phyloP scores from a whole-genome alignment of 2,888 invertebrate genomes.

The Catotricha subobsoleta region DNA sequence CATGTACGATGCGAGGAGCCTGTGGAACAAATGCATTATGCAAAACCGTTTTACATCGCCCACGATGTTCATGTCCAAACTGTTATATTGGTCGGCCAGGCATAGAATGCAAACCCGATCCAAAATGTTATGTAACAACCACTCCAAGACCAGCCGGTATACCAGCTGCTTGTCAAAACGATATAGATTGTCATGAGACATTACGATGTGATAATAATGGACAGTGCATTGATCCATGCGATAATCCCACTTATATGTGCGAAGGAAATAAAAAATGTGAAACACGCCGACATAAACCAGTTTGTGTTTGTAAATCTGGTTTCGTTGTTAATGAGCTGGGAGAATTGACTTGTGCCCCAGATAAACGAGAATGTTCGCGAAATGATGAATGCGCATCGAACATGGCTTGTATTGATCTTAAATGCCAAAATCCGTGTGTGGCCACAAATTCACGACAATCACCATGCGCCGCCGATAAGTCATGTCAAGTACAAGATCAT shows the following conservation, averaged over 20 bases:
- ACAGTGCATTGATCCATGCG: slow-evolving; percentile 67
- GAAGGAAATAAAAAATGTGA: slow-evolving; percentile 72
- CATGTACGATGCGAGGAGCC: slow-evolving; percentile 71
- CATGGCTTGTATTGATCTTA: slow-evolving; percentile 63
- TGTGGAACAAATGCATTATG: slow-evolving; percentile 83
- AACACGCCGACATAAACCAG: slow-evolving; percentile 65
- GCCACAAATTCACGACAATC: slow-evolving; percentile 36
- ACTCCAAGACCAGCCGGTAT: slow-evolving; percentile 37
- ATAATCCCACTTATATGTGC: slow-evolving; percentile 47
- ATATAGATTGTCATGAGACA: slow-evolving; percentile 54
- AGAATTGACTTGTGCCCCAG: slow-evolving; percentile 72
- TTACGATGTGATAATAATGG: slow-evolving; percentile 55
- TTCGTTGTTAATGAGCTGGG: slow-evolving; percentile 76
- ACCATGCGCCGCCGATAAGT: slow-evolving; percentile 63
- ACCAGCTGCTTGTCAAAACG: slow-evolving; percentile 42
- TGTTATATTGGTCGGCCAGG: slow-evolving; percentile 73
- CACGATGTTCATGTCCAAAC: slow-evolving; percentile 74
- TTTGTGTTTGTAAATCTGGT: slow-evolving; percentile 77
- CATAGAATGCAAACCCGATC: slow-evolving; percentile 59
- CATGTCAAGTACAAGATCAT: slow-evolving; percentile 76
- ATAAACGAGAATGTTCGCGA: slow-evolving; percentile 57
- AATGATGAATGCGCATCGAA: slow-evolving; percentile 74
- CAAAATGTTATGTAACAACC: slow-evolving; percentile 48
- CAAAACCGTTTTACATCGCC: slow-evolving; percentile 64
- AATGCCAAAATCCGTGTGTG: slow-evolving; percentile 75